Percentiles rank a stretch among this genome's conserved stretches.
phyloP scores from a whole-genome alignment of 1,140 invertebrate species.

The Drosophila pseudoananassae region DNA sequence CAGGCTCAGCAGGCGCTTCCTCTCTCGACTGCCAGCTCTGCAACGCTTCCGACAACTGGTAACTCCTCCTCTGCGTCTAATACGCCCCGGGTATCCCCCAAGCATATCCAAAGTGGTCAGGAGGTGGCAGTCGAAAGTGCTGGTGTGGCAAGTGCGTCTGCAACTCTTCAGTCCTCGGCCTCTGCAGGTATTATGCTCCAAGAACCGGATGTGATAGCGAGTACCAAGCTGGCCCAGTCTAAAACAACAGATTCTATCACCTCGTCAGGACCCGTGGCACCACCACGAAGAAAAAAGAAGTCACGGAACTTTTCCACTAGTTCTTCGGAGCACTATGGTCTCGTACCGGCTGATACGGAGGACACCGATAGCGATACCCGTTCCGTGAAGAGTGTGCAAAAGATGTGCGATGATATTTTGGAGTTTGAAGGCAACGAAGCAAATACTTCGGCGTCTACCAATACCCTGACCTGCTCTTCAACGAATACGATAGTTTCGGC shows the following conservation, averaged over 20 bases:
- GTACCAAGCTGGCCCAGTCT: constrained; percentile 90
- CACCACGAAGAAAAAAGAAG: constrained; percentile 92
- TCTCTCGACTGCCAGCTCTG: constrained; percentile 18
- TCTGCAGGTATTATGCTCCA: constrained; percentile 85
- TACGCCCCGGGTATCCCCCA: constrained; percentile 45
- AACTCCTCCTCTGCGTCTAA: constrained; percentile 28
- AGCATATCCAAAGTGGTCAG: constrained; percentile 39
- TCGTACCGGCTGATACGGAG: constrained; percentile 63
- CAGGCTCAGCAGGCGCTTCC: constrained; percentile 44
- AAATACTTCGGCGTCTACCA: constrained; percentile 52
- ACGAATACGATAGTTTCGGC: constrained; percentile 73
- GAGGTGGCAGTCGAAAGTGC: constrained; percentile 1
- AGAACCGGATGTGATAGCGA: constrained; percentile 97
- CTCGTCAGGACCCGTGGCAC: constrained; percentile 88
- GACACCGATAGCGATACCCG: constrained; percentile 80
- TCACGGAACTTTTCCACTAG: constrained; percentile 85
- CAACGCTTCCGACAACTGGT: constrained; percentile 27
- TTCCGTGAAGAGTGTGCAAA: constrained; percentile 79
- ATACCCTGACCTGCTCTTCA: constrained; percentile 63
- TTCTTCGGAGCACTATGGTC: constrained; percentile 79
- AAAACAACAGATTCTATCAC: constrained; percentile 84
- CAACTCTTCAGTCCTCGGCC: constrained; percentile 4
- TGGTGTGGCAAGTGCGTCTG: neutral
- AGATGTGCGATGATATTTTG: constrained; percentile 72
- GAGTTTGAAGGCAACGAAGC: constrained; percentile 78